Evolutionary conservation across 1,140 invertebrate genomes (phyloP), one percentile per base, ranked within the genome.

Genomic region (Popillia japonica): DNA sequence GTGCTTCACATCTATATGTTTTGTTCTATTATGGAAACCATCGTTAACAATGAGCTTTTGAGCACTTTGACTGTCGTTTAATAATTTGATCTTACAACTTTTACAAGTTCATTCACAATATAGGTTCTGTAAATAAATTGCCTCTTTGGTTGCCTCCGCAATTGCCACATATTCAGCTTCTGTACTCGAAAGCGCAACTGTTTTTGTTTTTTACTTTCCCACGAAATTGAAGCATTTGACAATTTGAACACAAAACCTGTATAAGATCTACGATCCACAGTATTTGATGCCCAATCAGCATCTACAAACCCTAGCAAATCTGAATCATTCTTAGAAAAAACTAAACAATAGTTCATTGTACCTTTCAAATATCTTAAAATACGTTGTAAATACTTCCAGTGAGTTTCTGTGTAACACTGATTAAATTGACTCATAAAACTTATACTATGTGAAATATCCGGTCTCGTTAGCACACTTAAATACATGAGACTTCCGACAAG

Each of bases 401-500:
- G 87, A 22, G 72, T 61, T 76, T 76, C 55, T 44, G n/a, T n/a
- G 74, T 77, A 85, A 42, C 40, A 64, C 17, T 81, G 82, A 42
- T 83, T 85, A 78, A 84, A 87, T 77, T 85, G 83, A 75, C 83
- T 85, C n/a, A 87, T 64, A 17, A 81, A 77, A 76, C 79, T 83
- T 0, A 87, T 84, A 27, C 84, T 82, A 82, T 81, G 87, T 1
- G 84, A 41, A 40, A 88, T 87, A 80, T 88, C 87, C 34, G 87
- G 87, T 41, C 87, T 68, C 6, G 86, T 87, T 22, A 72, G 78
- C 3, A 84, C 78, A 10, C 84, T 74, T 10, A 89, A 75, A 81
- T 89, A 89, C 82, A 88, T 85, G 11, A 90, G 79, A 11, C 81
- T 80, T 23, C 86, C 86, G 27, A 88, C 81, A 6, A 87, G 48